Percentiles rank a stretch among this genome's conserved stretches.
Conservation (phyloP, 1,140 invertebrate species). For the Nasonia longicornis region DNA sequence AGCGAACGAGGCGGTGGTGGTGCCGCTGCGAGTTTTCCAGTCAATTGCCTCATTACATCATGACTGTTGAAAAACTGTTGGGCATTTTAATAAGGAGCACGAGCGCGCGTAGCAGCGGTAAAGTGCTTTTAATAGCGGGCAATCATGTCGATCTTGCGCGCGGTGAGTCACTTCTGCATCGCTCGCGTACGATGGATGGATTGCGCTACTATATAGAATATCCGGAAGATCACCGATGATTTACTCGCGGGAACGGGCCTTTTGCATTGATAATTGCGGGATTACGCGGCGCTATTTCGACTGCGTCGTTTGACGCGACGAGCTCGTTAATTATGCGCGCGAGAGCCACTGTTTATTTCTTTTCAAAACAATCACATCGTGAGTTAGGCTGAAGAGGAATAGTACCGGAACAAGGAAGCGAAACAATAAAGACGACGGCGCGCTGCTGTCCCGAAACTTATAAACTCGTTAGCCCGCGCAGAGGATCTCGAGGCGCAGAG, state of each 20-base stretch:
- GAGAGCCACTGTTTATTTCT: too few relatives aligned
- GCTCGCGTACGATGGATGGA: too few relatives aligned
- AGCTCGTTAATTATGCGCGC: too few relatives aligned
- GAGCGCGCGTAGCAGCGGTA: not conserved
- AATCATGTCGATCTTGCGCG: constrained; percentile 34
- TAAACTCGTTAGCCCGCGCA: constrained; percentile 9
- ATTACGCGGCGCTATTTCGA: constrained; percentile 10
- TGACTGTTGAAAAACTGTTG: constrained; percentile 44
- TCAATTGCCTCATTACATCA: constrained; percentile 36
- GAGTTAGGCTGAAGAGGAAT: too few relatives aligned
- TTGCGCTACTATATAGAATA: not conserved
- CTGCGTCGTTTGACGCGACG: not conserved
- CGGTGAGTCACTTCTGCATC: constrained; percentile 19
- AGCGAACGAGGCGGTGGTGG: not conserved
- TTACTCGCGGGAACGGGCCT: not conserved
- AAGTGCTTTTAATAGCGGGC: constrained; percentile 37
- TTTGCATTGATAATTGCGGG: not conserved
- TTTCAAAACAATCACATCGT: too few relatives aligned
- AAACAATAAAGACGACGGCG: too few relatives aligned
- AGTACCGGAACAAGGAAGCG: too few relatives aligned
- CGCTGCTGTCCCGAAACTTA: constrained; percentile 2
- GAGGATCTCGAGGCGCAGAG: not conserved
- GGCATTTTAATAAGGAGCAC: constrained; percentile 34
- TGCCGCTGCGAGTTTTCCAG: constrained; percentile 37
- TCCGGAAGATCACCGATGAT: constrained; percentile 6